Conservation (phyloP, 2,113 vertebrate species). For the Gopherus evgoodei region DNA sequence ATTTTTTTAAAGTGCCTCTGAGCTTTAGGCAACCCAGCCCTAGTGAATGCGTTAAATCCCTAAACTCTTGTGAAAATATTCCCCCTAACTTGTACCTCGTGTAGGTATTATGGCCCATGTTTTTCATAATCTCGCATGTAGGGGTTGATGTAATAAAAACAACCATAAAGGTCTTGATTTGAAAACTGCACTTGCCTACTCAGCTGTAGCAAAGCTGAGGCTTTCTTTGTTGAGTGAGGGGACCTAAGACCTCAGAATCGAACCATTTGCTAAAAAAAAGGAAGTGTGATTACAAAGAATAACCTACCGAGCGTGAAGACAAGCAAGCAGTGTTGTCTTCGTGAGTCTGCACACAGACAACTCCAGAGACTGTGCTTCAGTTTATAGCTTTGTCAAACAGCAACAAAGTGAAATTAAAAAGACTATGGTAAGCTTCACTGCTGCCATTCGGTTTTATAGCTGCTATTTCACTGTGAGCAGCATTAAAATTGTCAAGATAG, state of each 20-base stretch:
- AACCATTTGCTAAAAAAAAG: not conserved
- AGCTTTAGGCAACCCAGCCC: not conserved
- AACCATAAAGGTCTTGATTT: not conserved
- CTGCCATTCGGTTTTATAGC: not conserved
- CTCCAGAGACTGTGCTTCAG: not conserved
- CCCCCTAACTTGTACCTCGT: not conserved
- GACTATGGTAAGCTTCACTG: not conserved
- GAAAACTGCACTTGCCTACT: not conserved
- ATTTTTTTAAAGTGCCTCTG: not conserved
- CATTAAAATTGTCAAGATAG: not conserved
- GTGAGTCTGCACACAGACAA: not conserved
- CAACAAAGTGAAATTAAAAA: not conserved
- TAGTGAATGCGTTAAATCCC: not conserved
- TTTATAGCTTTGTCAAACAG: not conserved
- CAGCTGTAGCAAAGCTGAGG: rapidly evolving
- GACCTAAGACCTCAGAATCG: not conserved
- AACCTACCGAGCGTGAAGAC: not conserved
- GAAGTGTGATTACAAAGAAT: not conserved
- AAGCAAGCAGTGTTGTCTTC: not conserved
- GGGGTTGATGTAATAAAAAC: not conserved
- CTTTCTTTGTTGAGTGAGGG: not conserved
- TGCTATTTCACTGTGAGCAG: not conserved
- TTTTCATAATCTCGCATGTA: not conserved
- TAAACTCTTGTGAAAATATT: not conserved
- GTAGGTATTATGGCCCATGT: not conserved